A percentile compares a stretch with the other conserved stretches of the same genome.
Conservation (phyloP, 2,113 vertebrate species). For the Engystomops pustulosus region DNA sequence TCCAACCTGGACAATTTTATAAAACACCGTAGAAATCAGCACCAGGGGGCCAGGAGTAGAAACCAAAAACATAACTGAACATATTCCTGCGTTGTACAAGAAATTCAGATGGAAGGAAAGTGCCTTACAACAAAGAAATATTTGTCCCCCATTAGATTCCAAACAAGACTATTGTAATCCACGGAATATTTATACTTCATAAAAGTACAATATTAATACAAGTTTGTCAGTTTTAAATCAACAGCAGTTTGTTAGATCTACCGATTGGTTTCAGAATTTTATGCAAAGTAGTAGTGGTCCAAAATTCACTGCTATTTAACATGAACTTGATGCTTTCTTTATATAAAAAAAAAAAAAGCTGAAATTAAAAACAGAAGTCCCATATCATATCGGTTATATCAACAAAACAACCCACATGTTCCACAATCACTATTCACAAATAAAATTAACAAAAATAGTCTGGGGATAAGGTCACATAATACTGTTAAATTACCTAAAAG, state of each 20-base stretch:
- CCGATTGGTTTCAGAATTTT: slow-evolving; percentile 73
- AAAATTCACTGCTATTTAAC: slow-evolving; percentile 77
- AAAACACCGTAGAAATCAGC: slow-evolving; percentile 59
- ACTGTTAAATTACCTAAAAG: slow-evolving; percentile 94
- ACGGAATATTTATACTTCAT: slow-evolving; percentile 87
- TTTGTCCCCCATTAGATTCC: slow-evolving; percentile 72
- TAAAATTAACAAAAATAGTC: slow-evolving; percentile 77
- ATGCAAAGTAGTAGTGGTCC: slow-evolving; percentile 85
- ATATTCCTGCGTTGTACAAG: slow-evolving; percentile 39
- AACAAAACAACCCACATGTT: slow-evolving; percentile 88
- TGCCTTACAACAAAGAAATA: slow-evolving; percentile 68
- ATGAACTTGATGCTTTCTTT: slow-evolving; percentile 75
- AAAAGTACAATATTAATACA: slow-evolving; percentile 93
- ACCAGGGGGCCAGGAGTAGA: slow-evolving; percentile 19
- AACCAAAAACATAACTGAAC: slow-evolving; percentile 26
- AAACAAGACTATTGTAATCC: slow-evolving; percentile 80
- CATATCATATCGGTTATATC: slow-evolving; percentile 78
- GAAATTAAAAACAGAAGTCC: slow-evolving; percentile 60
- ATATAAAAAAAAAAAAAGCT: no score
- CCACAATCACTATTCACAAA: slow-evolving; percentile 93
- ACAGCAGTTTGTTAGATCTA: slow-evolving; percentile 84
- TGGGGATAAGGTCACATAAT: slow-evolving; percentile 81
- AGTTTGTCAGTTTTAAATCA: slow-evolving; percentile 87
- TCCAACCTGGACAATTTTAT: slow-evolving; percentile 43
- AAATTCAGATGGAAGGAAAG: slow-evolving; percentile 57